Evolutionary conservation across 2,113 vertebrate species (phyloP).

Genomic region (Grantiella picta): DNA sequence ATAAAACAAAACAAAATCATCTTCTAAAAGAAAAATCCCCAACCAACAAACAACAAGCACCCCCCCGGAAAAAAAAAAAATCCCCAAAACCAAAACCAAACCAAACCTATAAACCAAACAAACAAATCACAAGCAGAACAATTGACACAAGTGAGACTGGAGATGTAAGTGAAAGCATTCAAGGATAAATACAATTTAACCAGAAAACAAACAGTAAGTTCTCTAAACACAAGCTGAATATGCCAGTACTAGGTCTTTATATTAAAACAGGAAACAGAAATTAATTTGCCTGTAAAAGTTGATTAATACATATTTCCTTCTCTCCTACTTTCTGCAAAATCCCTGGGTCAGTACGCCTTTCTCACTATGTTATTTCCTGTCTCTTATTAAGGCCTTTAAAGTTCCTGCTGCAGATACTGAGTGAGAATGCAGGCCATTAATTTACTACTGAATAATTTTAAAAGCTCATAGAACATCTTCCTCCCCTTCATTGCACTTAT

Average conservation of each 20-base stretch:
- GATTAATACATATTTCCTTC: background rate
- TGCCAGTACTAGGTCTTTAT: background rate
- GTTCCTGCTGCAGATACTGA: background rate
- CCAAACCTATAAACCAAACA: background rate
- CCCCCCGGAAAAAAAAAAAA: too few species aligned
- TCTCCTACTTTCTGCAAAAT: background rate
- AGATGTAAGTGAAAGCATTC: background rate
- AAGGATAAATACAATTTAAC: background rate
- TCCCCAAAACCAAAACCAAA: background rate
- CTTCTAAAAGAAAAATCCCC: background rate
- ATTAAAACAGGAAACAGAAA: background rate
- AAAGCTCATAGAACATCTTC: background rate
- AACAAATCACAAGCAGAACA: background rate
- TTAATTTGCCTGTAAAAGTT: background rate
- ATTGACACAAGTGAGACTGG: background rate
- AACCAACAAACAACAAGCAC: background rate
- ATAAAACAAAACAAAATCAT: background rate
- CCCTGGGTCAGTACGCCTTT: background rate
- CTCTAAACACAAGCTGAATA: background rate
- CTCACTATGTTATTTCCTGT: background rate
- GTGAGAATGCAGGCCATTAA: background rate
- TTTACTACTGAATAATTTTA: background rate
- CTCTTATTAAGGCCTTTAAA: background rate
- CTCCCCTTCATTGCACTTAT: background rate
- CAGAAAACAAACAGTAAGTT: background rate